A percentile compares a stretch with the other conserved stretches of the same genome.
Conservation (phyloP, 1,140 invertebrate species). For the Caenorhabditis latens region DNA sequence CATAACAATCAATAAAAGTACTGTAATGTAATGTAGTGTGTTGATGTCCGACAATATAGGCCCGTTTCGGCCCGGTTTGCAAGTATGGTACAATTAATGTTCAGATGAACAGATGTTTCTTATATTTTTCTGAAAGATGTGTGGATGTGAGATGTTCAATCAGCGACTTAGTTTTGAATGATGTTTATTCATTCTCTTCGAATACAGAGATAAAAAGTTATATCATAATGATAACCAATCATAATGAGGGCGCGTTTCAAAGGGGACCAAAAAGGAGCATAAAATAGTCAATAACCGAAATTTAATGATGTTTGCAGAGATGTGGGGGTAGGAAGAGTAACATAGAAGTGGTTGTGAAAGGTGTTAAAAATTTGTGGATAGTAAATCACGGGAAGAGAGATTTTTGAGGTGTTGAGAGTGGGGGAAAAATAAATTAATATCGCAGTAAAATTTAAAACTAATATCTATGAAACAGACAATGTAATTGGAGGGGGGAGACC, state of each 20-base stretch:
- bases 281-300: conserved; percentile 42
- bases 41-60: no score
- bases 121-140: no score
- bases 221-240: conserved; percentile 29
- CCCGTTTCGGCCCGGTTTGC: no score
- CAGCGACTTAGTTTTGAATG: neutral
- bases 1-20: no score
- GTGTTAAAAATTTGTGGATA: conserved; percentile 7
- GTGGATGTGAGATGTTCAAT: neutral
- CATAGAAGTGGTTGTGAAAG: conserved; percentile 11
- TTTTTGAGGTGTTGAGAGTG: conserved; percentile 13
- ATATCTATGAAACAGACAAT: conserved; percentile 28
- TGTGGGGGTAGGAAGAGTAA: neutral
- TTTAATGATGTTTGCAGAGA: conserved; percentile 38
- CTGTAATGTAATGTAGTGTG: no score
- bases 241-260: conserved; percentile 3
- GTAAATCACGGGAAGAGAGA: conserved; percentile 34
- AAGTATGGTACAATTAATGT: no score
- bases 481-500: neutral
- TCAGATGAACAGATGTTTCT: no score
- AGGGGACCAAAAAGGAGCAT: conserved; percentile 26
- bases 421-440: conserved; percentile 33
- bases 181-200: neutral
- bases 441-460: neutral
- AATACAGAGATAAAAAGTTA: neutral